Evolutionary conservation across 92 coral and sea anemone genomes (phyloP).

Genomic region (Plumapathes pennacea): DNA sequence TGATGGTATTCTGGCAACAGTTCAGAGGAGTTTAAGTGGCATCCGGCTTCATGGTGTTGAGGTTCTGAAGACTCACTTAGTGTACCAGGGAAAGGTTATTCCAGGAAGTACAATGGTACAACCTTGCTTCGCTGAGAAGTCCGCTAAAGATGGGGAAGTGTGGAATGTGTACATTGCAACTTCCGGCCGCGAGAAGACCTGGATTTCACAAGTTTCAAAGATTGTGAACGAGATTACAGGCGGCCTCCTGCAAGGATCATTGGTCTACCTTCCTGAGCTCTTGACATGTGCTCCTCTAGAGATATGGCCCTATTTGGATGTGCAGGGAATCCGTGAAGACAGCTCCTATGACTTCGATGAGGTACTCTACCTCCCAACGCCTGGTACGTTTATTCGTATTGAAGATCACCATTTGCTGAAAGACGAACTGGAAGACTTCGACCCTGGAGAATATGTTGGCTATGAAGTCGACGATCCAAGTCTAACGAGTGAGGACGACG

Average conservation of each 20-base stretch:
- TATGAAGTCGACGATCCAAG: constrained; percentile 68
- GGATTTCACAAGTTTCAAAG: constrained; percentile 23
- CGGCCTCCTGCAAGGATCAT: constrained; percentile 13
- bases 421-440: constrained; percentile 35
- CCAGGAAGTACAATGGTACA: constrained; percentile 30
- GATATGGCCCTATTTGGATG: constrained; percentile 32
- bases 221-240: constrained; percentile 26
- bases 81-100: constrained; percentile 12
- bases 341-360: constrained; percentile 9
- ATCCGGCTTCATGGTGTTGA: constrained; percentile 10
- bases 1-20: not conserved
- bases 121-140: constrained; percentile 48
- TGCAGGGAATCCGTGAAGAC: constrained; percentile 27
- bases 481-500: constrained; percentile 38
- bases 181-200: not conserved
- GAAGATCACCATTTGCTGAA: constrained; percentile 55
- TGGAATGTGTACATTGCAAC: constrained; percentile 55
- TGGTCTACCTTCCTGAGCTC: constrained; percentile 31
- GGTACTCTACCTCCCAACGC: constrained; percentile 11
- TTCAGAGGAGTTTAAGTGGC: constrained; percentile 1
- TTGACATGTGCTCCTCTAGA: constrained; percentile 10
- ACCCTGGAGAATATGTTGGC: constrained; percentile 70
- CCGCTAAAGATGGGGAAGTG: not conserved
- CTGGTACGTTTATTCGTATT: constrained; percentile 42
- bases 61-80: constrained; percentile 13